phyloP scores from a whole-genome alignment of 2,888 invertebrate species.

The Acleris emargana region DNA sequence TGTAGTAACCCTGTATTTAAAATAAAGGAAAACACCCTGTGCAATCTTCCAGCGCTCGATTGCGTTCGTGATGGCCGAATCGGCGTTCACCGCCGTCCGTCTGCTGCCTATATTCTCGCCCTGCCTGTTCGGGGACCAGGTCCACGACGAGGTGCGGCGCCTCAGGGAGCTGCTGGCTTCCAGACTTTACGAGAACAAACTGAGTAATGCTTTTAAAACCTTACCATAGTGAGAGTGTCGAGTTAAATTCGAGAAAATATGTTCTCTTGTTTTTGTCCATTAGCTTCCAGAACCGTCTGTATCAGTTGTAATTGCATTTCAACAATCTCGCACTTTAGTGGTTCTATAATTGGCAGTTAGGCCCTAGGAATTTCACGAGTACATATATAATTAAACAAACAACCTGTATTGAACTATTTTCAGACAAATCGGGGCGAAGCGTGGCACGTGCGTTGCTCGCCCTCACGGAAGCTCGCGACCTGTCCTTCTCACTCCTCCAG shows the following conservation, averaged over 20 bases:
- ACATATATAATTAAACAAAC: no score
- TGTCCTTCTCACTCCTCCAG: constrained; percentile 67
- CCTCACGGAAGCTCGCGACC: constrained; percentile 62
- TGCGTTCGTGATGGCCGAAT: constrained; percentile 41
- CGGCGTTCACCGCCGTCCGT: constrained; percentile 45
- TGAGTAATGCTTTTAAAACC: constrained; percentile 30
- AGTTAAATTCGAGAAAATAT: no score
- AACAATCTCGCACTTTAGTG: no score
- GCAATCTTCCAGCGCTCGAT: constrained; percentile 45
- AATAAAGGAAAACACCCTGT: no score
- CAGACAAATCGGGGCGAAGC: constrained; percentile 67
- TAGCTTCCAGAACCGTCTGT: no score
- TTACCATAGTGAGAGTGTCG: neutral
- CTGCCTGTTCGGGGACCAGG: constrained; percentile 56
- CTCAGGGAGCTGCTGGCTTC: constrained; percentile 36
- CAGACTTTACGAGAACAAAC: constrained; percentile 38
- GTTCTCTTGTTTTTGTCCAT: no score
- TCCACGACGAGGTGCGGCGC: constrained; percentile 36
- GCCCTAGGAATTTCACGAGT: no score
- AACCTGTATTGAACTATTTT: constrained; percentile 21
- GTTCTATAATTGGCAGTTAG: no score
- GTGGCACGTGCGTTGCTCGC: constrained; percentile 63
- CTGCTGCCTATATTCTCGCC: constrained; percentile 58
- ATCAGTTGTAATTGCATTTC: no score
- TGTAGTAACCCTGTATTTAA: no score